Conservation (phyloP, 2,113 vertebrate species). For the Ptilonorhynchus violaceus region DNA sequence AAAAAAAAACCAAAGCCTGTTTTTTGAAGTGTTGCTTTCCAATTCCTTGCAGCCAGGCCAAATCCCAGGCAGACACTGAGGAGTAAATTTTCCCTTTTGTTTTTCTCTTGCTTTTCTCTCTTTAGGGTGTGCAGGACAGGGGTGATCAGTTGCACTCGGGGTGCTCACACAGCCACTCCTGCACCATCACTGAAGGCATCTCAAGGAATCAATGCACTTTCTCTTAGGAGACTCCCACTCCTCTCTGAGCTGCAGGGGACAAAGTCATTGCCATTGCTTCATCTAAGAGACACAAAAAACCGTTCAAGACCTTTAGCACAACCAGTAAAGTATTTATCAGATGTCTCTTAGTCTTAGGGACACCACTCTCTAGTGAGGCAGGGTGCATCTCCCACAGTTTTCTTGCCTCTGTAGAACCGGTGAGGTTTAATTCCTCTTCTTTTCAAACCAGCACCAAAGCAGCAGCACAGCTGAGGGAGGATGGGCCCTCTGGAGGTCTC, state of each 20-base stretch:
- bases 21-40: not conserved
- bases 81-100: not conserved
- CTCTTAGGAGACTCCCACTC: fast-evolving
- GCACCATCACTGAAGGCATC: not conserved
- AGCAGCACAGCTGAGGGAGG: not conserved
- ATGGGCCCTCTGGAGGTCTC: not conserved
- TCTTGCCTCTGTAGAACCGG: not conserved
- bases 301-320: not conserved
- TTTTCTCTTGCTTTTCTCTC: not conserved
- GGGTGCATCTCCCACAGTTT: not conserved
- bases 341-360: not conserved
- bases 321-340: not conserved
- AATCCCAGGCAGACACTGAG: not conserved
- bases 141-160: fast-evolving
- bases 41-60: not conserved
- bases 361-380: not conserved
- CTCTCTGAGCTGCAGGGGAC: not conserved
- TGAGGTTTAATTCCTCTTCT: not conserved
- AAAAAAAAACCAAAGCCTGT: fast-evolving
- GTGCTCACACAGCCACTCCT: not conserved
- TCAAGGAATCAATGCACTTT: not conserved
- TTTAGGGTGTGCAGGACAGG: not conserved
- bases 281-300: not conserved
- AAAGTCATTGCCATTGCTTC: not conserved
- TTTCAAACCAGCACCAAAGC: not conserved